phyloP scores from a whole-genome alignment of 2,888 invertebrate genomes.

The Amaurobius ferox region DNA sequence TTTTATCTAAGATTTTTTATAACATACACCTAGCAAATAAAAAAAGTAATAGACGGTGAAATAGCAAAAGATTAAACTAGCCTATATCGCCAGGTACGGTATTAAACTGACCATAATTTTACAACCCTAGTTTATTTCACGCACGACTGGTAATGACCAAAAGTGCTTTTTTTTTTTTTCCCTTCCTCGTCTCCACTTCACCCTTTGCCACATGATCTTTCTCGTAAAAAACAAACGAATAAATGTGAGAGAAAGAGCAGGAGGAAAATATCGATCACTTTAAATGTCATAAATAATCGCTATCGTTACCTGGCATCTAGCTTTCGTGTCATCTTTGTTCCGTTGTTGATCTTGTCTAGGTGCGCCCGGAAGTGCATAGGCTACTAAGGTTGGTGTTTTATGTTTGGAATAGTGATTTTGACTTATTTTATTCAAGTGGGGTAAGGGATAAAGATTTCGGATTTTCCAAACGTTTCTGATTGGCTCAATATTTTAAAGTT shows the following conservation, averaged over 20 bases:
- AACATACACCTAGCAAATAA: not conserved
- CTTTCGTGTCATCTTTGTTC: conserved; percentile 54
- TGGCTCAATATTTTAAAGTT: too few relatives aligned
- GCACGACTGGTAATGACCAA: conserved; percentile 57
- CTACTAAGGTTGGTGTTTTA: not conserved
- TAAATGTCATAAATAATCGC: conserved; percentile 59
- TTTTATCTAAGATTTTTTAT: too few relatives aligned
- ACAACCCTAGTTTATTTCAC: conserved; percentile 64
- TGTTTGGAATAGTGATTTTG: too few relatives aligned
- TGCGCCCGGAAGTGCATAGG: conserved; percentile 53
- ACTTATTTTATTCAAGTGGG: too few relatives aligned
- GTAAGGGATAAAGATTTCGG: too few relatives aligned
- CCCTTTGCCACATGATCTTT: conserved; percentile 39
- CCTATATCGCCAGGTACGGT: conserved; percentile 22
- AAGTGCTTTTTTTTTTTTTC: conserved; percentile 30
- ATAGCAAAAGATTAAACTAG: not conserved
- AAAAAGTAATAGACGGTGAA: not conserved
- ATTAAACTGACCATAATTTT: conserved; percentile 58
- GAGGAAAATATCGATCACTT: conserved; percentile 63
- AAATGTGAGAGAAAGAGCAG: conserved; percentile 6
- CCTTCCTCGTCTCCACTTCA: conserved; percentile 17
- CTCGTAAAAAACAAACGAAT: not conserved
- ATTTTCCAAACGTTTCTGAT: too few relatives aligned
- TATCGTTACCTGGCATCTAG: conserved; percentile 49
- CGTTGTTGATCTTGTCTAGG: conserved; percentile 48